Conservation (phyloP, 1,140 invertebrate genomes). For the Bombus confusus region DNA sequence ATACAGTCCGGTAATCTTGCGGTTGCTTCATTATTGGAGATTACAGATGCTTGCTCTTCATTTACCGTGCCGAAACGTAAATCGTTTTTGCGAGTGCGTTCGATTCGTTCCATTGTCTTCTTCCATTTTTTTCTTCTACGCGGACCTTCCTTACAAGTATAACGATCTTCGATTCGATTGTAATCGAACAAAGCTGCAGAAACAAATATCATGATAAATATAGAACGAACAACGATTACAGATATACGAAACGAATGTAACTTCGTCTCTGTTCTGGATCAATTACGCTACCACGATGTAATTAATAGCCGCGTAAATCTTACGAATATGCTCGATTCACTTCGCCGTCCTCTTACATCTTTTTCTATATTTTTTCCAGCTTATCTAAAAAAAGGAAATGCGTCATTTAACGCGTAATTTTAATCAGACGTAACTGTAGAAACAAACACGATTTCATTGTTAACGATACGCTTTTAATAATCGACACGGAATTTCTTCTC, state of each 20-base stretch:
- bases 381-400: no score
- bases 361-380: no score
- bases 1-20: conserved; percentile 12
- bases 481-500: background rate
- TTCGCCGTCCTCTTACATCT: no score
- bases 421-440: background rate
- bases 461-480: background rate
- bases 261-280: background rate
- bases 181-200: background rate
- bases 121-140: background rate
- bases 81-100: background rate
- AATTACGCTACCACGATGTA: background rate
- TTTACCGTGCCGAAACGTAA: background rate
- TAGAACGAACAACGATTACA: background rate
- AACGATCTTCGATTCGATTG: background rate
- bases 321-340: background rate
- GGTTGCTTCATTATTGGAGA: conserved; percentile 26
- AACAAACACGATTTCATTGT: background rate
- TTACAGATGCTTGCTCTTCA: conserved; percentile 14
- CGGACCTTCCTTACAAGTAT: no score
- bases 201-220: no score
- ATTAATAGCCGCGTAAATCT: background rate
- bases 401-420: no score
- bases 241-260: background rate
- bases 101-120: background rate